Conservation (phyloP, 2,113 vertebrate genomes). For the Thamnophis sirtalis region DNA sequence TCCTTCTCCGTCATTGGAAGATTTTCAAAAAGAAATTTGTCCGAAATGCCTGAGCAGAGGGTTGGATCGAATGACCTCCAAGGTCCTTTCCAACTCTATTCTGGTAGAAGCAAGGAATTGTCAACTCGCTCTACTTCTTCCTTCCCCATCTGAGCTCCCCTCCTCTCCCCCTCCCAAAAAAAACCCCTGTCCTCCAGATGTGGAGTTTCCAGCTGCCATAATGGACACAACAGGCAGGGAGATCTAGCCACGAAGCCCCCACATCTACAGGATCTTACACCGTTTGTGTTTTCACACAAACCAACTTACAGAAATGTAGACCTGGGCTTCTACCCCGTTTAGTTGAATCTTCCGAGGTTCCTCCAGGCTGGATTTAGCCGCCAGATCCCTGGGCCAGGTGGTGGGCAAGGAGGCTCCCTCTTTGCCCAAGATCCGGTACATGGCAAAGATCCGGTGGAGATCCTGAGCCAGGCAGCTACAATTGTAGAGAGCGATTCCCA, state of each 20-base stretch:
- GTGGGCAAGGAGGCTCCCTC: slow-evolving; percentile 61
- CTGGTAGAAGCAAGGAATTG: background rate
- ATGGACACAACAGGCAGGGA: background rate
- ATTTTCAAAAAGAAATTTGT: too few relatives aligned
- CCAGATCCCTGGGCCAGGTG: slow-evolving; percentile 68
- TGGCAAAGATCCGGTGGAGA: slow-evolving; percentile 66
- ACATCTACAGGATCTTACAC: background rate
- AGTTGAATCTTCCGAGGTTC: slow-evolving; percentile 69
- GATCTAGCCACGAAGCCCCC: background rate
- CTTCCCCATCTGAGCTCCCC: background rate
- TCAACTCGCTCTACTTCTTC: background rate
- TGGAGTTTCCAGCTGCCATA: background rate
- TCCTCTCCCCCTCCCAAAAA: too few relatives aligned
- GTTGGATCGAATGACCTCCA: too few relatives aligned
- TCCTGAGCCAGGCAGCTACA: slow-evolving; percentile 78
- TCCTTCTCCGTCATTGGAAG: too few relatives aligned
- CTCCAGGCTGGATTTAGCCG: slow-evolving; percentile 68
- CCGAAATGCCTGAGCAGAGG: too few relatives aligned
- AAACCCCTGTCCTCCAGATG: background rate
- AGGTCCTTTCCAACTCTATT: too few relatives aligned
- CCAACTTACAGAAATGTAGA: slow-evolving; percentile 76
- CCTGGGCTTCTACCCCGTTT: slow-evolving; percentile 69
- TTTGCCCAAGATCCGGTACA: slow-evolving; percentile 68
- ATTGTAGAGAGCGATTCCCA: slow-evolving; percentile 71
- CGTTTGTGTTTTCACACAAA: background rate